These are phyloP conservation scores for Monarcha castaneiventris DNA, from an alignment of 2,113 vertebrate genomes.

Conservation along the genomic window DNA sequence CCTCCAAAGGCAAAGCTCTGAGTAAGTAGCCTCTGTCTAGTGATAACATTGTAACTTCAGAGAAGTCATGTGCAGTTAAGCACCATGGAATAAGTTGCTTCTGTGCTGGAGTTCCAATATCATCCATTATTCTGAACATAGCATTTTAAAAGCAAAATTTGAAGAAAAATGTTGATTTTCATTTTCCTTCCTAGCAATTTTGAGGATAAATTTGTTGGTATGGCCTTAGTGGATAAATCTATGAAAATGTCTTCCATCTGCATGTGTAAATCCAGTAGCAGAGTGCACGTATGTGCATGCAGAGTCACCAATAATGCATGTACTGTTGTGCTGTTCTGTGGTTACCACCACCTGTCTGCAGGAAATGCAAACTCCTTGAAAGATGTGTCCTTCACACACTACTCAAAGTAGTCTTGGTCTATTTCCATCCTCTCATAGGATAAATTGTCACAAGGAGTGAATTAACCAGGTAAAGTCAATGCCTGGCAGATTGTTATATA, in stretches of 20 bases:
- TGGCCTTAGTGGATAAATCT: not conserved
- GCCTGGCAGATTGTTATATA: not conserved
- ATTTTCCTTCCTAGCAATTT: not conserved
- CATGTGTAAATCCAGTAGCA: not conserved
- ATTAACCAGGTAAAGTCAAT: not conserved
- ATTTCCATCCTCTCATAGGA: not conserved
- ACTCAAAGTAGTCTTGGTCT: not conserved
- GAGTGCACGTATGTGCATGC: accelerated
- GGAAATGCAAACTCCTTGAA: not conserved
- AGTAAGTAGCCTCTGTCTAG: not conserved
- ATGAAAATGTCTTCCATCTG: not conserved
- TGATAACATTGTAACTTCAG: not conserved
- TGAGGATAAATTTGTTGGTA: not conserved
- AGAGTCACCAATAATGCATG: not conserved
- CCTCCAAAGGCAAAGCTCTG: not conserved
- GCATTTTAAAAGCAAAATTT: not conserved
- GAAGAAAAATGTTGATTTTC: not conserved
- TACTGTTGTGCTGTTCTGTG: not conserved
- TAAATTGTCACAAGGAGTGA: not conserved
- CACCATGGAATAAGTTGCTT: not conserved
- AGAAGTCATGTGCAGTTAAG: not conserved
- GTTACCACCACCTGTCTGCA: not conserved
- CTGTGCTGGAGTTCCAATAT: not conserved
- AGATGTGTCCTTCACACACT: not conserved
- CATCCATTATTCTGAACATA: not conserved